Evolutionary conservation across 1,140 invertebrate genomes (phyloP), one percentile per base, ranked within the genome.

Genomic region (Cotesia vestalis): DNA sequence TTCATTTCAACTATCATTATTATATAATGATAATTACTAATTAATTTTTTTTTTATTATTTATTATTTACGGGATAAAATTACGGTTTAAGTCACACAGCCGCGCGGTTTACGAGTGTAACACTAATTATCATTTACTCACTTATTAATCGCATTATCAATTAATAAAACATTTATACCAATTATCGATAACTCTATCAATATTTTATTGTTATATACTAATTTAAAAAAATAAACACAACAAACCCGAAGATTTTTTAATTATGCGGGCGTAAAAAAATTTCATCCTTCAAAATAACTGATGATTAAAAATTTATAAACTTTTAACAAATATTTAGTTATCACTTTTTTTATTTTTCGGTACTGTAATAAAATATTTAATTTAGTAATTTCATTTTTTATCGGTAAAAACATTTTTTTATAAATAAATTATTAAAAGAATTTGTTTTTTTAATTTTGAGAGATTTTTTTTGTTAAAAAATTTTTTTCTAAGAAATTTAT

Each of bases 21-120:
- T 8, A 46, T 46, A 6, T 46, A 46, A 46, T 46, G 6, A 35
- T 20, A 51, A 34, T 11, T 38, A 4, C 59, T 27, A 27, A 27
- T 27, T 27, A 27, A 20, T 2, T 27, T 27, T 27, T 27, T 27
- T 27, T 27, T 27, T 2, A 27, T 3, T 27, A 27, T 27, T 27
- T 27, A 27, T 27, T 27, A 3, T 27, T 27, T 27, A 27, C n/a
- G 53, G 59, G 34, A 12, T 38, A 59, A 14, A 59, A 75, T 79
- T 72, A 68, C 40, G 35, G 9, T 74, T 81, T 80, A 80, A 81
- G 80, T 81, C 77, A 75, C 80, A 81, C 79, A 81, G 79, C 80
- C 80, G 79, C 79, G 76, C 59, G 77, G 77, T 79, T 78, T 67
- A 72, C 70, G 73, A 74, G 71, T 75, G 69, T 72, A 74, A 75